Evolutionary conservation across 1,140 invertebrate species (phyloP), one percentile per base, ranked within the genome.

Genomic region (Drosophila ficusphila): DNA sequence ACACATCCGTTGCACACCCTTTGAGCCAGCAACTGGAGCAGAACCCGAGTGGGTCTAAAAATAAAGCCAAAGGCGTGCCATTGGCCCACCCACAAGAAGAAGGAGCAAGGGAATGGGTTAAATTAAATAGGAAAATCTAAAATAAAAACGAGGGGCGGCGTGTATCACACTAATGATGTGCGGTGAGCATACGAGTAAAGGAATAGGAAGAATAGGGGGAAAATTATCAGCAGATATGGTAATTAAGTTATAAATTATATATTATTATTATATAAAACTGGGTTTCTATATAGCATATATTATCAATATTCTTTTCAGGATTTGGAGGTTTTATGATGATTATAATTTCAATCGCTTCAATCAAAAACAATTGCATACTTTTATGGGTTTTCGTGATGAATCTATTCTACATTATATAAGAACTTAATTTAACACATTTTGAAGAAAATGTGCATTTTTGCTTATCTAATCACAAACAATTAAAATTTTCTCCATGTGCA

Each of bases 1-100:
- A 68, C 60, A 68, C 60, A 68, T 68, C 64, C 64, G 64, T 33
- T 67, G 64, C 64, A 68, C 64, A 68, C 64, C 64, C 60, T 68
- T 68, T 67, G 62, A 67, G 60, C 25, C 62, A 67, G 57, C 39
- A 67, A 67, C 61, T 67, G 62, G 62, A 67, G 62, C 62, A 65
- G 60, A 65, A 67, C 62, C 33, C n/a, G 36, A 68, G 36, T 52
- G 46, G 36, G 16, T 38, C 61, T 68, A 68, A 67, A 68, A 68
- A 67, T 67, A 61, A 60, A 47, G 60, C 21, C 64, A 42, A 67
- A 33, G 60, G 36, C 52, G 46, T 67, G 62, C 3, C 19, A 11
- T 49, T 11, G n/a, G 8, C 12, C 34, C 49, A 38, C 21, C 34
- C 9, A 46, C 6, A 21, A 18, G 12, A 14, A 2, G 7, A 9